A percentile compares a stretch with the other conserved stretches of the same genome.
These are phyloP conservation scores for Epicauta chinensis DNA, from an alignment of 1,140 invertebrate genomes.

Conservation along the genomic window DNA sequence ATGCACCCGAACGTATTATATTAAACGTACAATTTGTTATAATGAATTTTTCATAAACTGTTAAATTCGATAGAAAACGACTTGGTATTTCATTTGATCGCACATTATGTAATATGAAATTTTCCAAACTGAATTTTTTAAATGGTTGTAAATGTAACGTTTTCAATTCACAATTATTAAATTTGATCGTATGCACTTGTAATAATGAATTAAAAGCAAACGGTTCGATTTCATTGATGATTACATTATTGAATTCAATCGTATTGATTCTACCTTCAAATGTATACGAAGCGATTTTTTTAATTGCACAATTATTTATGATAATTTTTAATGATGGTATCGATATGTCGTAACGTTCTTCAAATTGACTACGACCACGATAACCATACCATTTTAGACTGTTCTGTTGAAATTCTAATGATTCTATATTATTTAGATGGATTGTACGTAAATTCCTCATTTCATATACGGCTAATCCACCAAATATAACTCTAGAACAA, in stretches of 20 bases:
- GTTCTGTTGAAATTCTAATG: constrained; percentile 27
- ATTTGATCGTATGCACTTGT: constrained; percentile 48
- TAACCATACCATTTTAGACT: constrained; percentile 37
- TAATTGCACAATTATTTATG: constrained; percentile 24
- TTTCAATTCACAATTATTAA: constrained; percentile 50
- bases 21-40: constrained; percentile 58
- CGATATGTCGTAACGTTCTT: constrained; percentile 25
- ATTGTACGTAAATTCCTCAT: constrained; percentile 35
- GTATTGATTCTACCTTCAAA: constrained; percentile 64
- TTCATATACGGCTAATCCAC: constrained; percentile 25
- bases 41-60: constrained; percentile 57
- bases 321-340: constrained; percentile 34
- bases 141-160: constrained; percentile 65
- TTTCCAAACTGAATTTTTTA: constrained; percentile 66
- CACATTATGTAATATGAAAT: constrained; percentile 51
- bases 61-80: constrained; percentile 64
- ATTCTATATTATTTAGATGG: constrained; percentile 26
- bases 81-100: constrained; percentile 55
- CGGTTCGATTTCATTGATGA: constrained; percentile 55
- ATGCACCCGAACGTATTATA: constrained; percentile 47
- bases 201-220: constrained; percentile 67
- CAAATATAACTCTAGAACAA: constrained; percentile 33
- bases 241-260: constrained; percentile 55
- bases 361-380: constrained; percentile 10
- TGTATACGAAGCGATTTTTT: constrained; percentile 39